Evolutionary conservation across 2,888 invertebrate genomes (phyloP), one percentile per base, ranked within the genome.

Genomic region (Polietes domitor): DNA sequence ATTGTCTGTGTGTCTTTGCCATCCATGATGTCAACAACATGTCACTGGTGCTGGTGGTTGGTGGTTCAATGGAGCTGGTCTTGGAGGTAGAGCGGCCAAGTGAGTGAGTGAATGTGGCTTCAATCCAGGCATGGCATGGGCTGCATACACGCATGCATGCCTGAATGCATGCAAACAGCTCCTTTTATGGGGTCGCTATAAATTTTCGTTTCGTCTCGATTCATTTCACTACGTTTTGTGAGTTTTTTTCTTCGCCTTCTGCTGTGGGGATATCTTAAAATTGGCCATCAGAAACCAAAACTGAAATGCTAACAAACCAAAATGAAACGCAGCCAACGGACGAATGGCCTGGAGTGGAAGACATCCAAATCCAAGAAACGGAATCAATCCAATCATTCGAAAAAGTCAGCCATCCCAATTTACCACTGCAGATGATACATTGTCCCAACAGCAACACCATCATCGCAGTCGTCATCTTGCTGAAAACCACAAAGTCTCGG

Each of bases 151-250:
- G 75, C 80, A 78, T 84, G 74, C 77, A 83, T 77, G 73, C 77
- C 3, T 28, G 43, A 68, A 68, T 68, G 68, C 41, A 68, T 68
- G 43, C 78, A 50, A 58, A 58, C 65, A 77, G 37, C 76, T 79
- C 84, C 84, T 81, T 84, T 84, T 84, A 81, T 81, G 81, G 84
- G 79, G 72, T 76, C 81, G 81, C 84, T 72, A 84, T 84, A 84
- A 84, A 81, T 84, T 76, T 84, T 78, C 80, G 50, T 77, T 78
- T 84, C 68, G 50, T 10, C 21, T 65, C 65, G 65, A 37, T 41
- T 68, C 68, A 43, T 43, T 43, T 41, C 68, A 68, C 24, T 41
- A 19, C 43, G 37, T 24, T 43, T 43, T 63, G 37, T 32, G 63
- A 28, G 63, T 7, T n/a, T 32, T 58, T 32, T 17, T 32, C 12